Percentiles rank a stretch among this genome's conserved stretches.
Evolutionary conservation across 2,113 vertebrate genomes (phyloP).

Genomic region (Chionodraco myersi): DNA sequence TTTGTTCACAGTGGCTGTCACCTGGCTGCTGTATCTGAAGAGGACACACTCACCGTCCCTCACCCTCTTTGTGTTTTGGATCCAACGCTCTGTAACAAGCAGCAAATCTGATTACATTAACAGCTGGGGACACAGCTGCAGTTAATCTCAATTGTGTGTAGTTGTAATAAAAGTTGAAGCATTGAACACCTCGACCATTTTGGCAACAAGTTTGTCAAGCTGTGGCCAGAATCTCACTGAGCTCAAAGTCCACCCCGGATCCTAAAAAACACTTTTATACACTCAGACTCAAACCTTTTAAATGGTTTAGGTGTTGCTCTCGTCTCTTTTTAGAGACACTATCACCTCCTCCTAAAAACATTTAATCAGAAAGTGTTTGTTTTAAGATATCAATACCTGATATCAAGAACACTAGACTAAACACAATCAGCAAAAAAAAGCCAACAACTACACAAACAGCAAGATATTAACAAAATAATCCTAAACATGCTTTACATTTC

Average conservation of each 20-base stretch:
- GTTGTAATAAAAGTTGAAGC: conserved; percentile 39
- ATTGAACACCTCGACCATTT: conserved; percentile 59
- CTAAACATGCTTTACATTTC: too few species aligned
- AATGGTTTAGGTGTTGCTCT: background rate
- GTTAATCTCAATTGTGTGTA: conserved; percentile 39
- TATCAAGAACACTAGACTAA: too few species aligned
- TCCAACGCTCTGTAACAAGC: conserved; percentile 37
- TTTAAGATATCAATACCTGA: too few species aligned
- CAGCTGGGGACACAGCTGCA: conserved; percentile 56
- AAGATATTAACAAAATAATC: too few species aligned
- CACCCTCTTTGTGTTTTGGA: conserved; percentile 37
- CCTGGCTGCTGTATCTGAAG: conserved; percentile 42
- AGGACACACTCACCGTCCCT: conserved; percentile 22
- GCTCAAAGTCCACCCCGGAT: background rate
- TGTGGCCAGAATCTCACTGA: conserved; percentile 3
- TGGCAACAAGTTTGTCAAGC: conserved; percentile 15
- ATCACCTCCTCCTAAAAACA: background rate
- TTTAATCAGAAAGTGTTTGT: too few species aligned
- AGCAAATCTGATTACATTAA: conserved; percentile 49
- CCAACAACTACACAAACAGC: too few species aligned
- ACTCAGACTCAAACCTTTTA: background rate
- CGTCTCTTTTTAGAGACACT: background rate
- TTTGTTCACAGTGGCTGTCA: conserved; percentile 46
- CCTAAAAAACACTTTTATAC: background rate
- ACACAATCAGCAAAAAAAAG: too few species aligned